phyloP scores from a whole-genome alignment of 2,113 vertebrate species.

The Dissostichus mawsoni region DNA sequence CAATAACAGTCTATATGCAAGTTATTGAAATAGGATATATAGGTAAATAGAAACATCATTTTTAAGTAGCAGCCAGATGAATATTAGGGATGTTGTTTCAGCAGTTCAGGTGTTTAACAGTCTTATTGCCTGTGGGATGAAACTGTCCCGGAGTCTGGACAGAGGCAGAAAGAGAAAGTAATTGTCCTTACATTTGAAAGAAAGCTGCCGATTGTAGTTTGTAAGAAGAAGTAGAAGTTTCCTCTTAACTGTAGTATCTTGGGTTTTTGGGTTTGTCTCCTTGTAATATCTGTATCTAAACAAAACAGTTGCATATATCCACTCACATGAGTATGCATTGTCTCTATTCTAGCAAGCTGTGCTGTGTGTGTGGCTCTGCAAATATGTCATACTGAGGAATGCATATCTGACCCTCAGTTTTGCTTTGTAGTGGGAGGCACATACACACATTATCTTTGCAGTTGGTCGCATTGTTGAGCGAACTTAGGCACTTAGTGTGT shows the following conservation, averaged over 20 bases:
- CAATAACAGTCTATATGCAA: too few species aligned
- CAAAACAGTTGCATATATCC: too few species aligned
- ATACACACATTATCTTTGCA: slow-evolving; percentile 61
- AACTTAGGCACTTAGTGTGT: slow-evolving; percentile 29
- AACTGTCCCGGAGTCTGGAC: too few species aligned
- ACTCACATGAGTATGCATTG: not conserved
- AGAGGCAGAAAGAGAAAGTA: not conserved
- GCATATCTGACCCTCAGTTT: slow-evolving; percentile 32
- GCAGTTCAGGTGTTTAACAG: too few species aligned
- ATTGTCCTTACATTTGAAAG: not conserved
- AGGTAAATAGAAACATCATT: too few species aligned
- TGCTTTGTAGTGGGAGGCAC: slow-evolving; percentile 61
- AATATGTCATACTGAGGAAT: slow-evolving; percentile 50
- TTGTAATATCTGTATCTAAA: too few species aligned
- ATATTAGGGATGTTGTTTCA: too few species aligned
- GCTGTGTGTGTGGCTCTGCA: slow-evolving; percentile 7
- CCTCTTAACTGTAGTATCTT: too few species aligned
- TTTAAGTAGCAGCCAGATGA: too few species aligned
- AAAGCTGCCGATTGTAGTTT: not conserved
- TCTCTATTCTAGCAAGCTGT: not conserved
- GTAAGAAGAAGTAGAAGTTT: not conserved
- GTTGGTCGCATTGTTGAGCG: slow-evolving; percentile 68
- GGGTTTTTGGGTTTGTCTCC: not conserved
- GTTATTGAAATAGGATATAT: too few species aligned
- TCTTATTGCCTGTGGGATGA: too few species aligned